Conservation (phyloP, 2,797 vertebrate genomes). For the Pipistrellus kuhlii region DNA sequence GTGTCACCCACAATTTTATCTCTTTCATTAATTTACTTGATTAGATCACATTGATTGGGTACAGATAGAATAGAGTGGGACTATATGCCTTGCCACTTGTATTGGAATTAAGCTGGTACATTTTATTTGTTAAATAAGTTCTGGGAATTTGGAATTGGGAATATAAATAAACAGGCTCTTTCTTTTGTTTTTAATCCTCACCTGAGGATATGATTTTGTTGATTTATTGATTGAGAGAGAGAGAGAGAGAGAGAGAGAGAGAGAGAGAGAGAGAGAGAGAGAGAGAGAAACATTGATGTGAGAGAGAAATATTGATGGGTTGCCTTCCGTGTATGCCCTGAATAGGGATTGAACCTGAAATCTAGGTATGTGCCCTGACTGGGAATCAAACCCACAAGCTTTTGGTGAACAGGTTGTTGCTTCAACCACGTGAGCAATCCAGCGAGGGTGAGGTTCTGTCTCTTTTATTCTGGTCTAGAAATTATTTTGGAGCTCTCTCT, state of each 20-base stretch:
- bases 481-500: background rate
- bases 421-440: background rate
- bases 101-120: constrained; percentile 9
- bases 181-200: background rate
- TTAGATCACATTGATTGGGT: background rate
- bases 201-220: background rate
- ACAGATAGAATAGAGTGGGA: background rate
- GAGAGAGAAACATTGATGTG: background rate
- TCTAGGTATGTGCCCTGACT: background rate
- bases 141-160: constrained; percentile 8
- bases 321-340: background rate
- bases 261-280: background rate
- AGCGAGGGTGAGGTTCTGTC: background rate
- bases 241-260: no score
- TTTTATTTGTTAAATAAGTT: constrained; percentile 43
- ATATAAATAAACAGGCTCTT: constrained; percentile 25
- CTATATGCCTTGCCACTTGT: background rate
- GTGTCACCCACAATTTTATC: background rate
- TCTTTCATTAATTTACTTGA: constrained; percentile 24
- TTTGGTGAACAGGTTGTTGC: background rate
- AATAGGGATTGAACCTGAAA: background rate
- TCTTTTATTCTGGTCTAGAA: constrained; percentile 43
- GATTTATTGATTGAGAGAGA: background rate
- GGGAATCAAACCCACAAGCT: background rate
- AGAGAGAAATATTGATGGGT: background rate